These are phyloP conservation scores for Teleopsis dalmanni DNA, from an alignment of 1,140 invertebrate species.

Conservation along the genomic window DNA sequence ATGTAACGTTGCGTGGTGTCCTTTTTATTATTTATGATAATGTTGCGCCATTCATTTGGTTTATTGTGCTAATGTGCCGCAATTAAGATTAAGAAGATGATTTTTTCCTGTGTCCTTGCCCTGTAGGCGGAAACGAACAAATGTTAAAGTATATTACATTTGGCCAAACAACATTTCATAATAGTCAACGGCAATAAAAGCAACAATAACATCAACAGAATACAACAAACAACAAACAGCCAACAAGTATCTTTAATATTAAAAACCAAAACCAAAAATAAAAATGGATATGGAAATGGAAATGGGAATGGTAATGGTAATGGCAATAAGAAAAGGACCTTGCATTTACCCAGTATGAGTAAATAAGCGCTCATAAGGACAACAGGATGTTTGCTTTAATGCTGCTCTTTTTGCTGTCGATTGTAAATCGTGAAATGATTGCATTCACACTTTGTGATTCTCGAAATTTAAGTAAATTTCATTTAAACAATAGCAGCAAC, in stretches of 20 bases:
- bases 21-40: conserved; percentile 18
- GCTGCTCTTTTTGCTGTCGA: background rate
- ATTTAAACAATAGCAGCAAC: background rate
- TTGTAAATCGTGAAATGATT: conserved; percentile 12
- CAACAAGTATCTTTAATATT: background rate
- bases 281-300: background rate
- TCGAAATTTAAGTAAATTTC: background rate
- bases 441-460: conserved; percentile 8
- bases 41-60: conserved; percentile 15
- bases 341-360: background rate
- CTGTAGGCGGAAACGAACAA: conserved; percentile 1
- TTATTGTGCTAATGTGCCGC: conserved; percentile 15
- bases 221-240: background rate
- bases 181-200: background rate
- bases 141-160: background rate
- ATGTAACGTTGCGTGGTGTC: background rate
- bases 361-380: background rate
- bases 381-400: background rate
- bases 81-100: conserved; percentile 16
- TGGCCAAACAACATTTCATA: background rate
- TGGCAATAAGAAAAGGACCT: background rate
- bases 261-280: background rate
- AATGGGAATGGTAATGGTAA: background rate
- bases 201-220: background rate
- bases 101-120: conserved; percentile 9